phyloP scores from a whole-genome alignment of 2,113 vertebrate genomes.

The Phaetusa simplex region DNA sequence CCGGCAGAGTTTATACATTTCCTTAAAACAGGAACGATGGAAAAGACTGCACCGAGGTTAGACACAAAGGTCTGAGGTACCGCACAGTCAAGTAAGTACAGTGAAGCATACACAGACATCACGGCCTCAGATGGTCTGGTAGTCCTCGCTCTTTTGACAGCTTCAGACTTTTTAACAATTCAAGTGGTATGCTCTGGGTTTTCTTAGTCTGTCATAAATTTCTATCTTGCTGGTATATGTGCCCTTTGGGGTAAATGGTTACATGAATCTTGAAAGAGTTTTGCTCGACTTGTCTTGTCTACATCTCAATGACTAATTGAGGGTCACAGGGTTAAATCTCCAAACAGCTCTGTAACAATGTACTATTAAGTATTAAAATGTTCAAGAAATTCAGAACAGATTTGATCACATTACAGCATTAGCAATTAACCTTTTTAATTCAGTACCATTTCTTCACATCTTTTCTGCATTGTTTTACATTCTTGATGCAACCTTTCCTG shows the following conservation, averaged over 20 bases:
- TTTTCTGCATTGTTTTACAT: not conserved
- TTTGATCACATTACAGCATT: not conserved
- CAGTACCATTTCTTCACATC: not conserved
- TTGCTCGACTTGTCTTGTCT: not conserved
- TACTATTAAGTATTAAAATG: conserved; percentile 11
- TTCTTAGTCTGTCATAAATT: not conserved
- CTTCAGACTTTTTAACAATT: not conserved
- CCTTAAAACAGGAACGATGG: not conserved
- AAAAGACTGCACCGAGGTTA: not conserved
- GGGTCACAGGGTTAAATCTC: conserved; percentile 23
- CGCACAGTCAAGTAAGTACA: not conserved
- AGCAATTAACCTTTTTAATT: conserved; percentile 22
- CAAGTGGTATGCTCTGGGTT: not conserved
- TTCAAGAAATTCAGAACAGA: conserved; percentile 21
- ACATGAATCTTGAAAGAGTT: not conserved
- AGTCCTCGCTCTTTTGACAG: not conserved
- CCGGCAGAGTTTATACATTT: not conserved
- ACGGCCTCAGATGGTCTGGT: not conserved
- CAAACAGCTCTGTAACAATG: not conserved
- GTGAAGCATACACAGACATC: not conserved
- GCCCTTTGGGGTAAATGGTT: not conserved
- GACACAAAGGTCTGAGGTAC: not conserved
- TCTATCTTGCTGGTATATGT: not conserved
- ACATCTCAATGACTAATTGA: conserved; percentile 24
- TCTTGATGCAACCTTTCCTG: not conserved